These are phyloP conservation scores for Gerris lacustris DNA, from an alignment of 2,888 invertebrate species.

Conservation along the genomic window DNA sequence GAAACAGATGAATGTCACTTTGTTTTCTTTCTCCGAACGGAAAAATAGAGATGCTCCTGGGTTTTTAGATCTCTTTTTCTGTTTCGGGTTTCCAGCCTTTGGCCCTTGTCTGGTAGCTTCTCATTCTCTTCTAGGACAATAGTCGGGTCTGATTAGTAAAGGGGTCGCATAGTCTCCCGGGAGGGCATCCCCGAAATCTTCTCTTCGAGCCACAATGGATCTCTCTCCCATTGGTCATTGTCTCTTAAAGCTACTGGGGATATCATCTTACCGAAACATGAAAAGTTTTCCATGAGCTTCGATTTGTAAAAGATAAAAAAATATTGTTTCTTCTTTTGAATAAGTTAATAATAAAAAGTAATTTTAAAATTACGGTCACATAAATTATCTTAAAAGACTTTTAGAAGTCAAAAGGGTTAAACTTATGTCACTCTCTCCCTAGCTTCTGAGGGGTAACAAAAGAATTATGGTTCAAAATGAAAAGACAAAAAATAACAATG, in stretches of 20 bases:
- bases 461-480: no score
- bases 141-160: background rate
- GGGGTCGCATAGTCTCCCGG: background rate
- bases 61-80: background rate
- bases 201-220: background rate
- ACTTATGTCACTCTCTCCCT: no score
- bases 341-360: background rate
- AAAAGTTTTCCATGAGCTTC: background rate
- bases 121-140: background rate
- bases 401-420: no score
- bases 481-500: no score
- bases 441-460: no score
- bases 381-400: background rate
- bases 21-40: background rate
- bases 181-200: background rate
- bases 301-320: background rate
- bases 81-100: background rate
- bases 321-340: background rate
- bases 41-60: background rate
- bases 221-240: background rate
- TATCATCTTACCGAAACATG: background rate
- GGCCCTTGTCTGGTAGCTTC: background rate
- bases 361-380: slow-evolving; percentile 1
- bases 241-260: background rate
- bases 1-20: background rate